phyloP scores from a whole-genome alignment of 2,113 vertebrate genomes.

The Atractosteus spatula region DNA sequence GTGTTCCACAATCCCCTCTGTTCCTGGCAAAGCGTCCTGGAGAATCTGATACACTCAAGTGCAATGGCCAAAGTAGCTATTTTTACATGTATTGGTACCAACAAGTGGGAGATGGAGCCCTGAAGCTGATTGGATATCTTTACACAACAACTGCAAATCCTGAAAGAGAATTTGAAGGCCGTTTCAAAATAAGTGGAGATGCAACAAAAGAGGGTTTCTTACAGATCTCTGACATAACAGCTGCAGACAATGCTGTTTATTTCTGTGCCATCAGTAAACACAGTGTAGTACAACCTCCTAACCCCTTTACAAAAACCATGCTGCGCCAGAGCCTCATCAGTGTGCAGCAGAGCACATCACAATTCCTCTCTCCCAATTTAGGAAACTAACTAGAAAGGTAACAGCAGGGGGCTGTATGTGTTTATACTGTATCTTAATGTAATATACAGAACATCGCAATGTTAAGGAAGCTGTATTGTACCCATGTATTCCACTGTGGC shows the following conservation, averaged over 20 bases:
- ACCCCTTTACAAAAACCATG: slow-evolving; percentile 40
- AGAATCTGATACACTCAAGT: slow-evolving; percentile 24
- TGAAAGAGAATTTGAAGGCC: neutral
- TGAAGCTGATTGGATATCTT: neutral
- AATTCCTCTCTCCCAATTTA: neutral
- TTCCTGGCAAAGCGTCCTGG: slow-evolving; percentile 21
- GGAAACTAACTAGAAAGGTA: neutral
- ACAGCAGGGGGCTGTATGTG: too few species aligned
- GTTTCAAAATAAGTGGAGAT: neutral
- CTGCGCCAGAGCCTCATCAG: neutral
- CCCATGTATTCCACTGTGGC: too few species aligned
- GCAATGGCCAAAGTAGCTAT: neutral
- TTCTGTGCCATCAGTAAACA: slow-evolving; percentile 50
- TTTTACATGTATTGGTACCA: slow-evolving; percentile 10
- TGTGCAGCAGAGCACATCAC: neutral
- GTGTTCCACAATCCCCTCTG: slow-evolving; percentile 31
- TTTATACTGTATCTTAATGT: too few species aligned
- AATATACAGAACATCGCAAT: too few species aligned
- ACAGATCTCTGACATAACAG: neutral
- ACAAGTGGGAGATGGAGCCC: neutral
- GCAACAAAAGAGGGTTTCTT: neutral
- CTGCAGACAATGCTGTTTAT: slow-evolving; percentile 42
- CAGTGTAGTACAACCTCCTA: slow-evolving; percentile 31
- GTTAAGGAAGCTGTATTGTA: too few species aligned
- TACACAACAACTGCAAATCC: neutral